Base-by-base conservation (phyloP, 2,113 vertebrate species). In the Anas platyrhynchos region DNA sequence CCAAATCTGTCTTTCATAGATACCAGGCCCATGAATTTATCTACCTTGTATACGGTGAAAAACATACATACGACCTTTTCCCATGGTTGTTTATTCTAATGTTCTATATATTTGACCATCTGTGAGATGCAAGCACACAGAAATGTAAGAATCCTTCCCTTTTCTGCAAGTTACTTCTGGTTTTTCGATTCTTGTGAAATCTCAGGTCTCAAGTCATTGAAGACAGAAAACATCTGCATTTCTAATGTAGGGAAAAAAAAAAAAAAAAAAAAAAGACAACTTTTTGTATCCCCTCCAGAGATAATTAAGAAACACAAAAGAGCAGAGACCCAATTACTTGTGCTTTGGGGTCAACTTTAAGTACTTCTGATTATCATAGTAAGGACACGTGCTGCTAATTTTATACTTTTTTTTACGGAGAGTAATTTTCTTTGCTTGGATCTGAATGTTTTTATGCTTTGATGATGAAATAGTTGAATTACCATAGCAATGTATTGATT, bases 331-430 rank as follows among this genome's bases (percentile, higher is more conserved):
- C 0, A 88, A 86, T 95, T 95, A 86, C 58, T 91, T 94, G 80
- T 86, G 41, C 76, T 90, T 86, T 88, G 68, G 88, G 83, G 50
- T 94, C 86, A 95, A 67, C 83, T 93, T 93, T 83, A 94, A 95
- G 56, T 93, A 88, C 88, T 95, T 94, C 68, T 94, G 88, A 93
- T 95, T 91, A 80, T 86, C 72, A 59, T 55, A 86, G 62, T 55
- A 83, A 83, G 52, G 36, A 83, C 74, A 65, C 0, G 1, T 88
- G 79, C 85, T 95, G 50, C 68, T 95, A 93, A 83, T 93, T 91
- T 71, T 83, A 26, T 61, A 66, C 44, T 83, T 85, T 71, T 34
- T 54, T 55, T 55, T 69, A 55, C 5, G 34, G 16, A 90, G n/a
- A 36, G 21, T 63, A 67, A 95, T 94, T 94, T 94, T 90, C 75